Base-by-base conservation (phyloP, 1,140 invertebrate genomes). In the Amphibalanus amphitrite region DNA sequence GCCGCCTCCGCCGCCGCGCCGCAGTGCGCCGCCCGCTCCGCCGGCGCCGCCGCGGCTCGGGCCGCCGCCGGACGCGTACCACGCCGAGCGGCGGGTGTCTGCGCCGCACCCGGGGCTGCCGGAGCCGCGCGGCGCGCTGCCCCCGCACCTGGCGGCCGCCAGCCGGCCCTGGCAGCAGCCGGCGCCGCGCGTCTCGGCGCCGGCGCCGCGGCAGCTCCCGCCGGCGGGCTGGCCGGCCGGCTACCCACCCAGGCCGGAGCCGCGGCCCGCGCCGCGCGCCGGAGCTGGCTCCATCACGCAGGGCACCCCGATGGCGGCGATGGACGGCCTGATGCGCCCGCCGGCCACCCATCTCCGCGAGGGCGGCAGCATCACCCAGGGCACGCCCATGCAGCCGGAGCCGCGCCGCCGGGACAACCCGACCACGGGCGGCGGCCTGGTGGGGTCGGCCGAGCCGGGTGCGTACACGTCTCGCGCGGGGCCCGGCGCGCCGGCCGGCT, bases 351-450 rank as follows among this genome's bases (percentile, higher is more conserved):
- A 15, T 29, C 70, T 70, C n/a, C 84, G 86, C 75, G 90, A 91
- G 76, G 85, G 88, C 73, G 93, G 93, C 0, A 95, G 92, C 0
- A 96, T 97, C 15, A 97, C 92, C 0, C 91, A 94, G 77, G 92
- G 92, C 0, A 94, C 92, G 0, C 92, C 92, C 0, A 86, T 93
- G 0, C 88, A 78, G 29, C 77, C 78, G 69, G 79, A 81, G 59
- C 38, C 6, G 38, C 6, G 17, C 6, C 38, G 38, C 6, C 38
- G 38, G 6, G 38, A 38, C 38, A 38, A 38, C 38, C 38, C 38
- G 38, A 38, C 38, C 38, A 38, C 38, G 38, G 38, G 38, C 38
- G 38, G 38, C 38, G 69, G 71, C 13, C 72, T 74, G 13, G 74
- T 75, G 64, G 77, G n/a, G n/a, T n/a, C n/a, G n/a, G n/a, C n/a